These are phyloP conservation scores for Azemiops feae DNA, from an alignment of 2,113 vertebrate genomes.

Conservation along the genomic window DNA sequence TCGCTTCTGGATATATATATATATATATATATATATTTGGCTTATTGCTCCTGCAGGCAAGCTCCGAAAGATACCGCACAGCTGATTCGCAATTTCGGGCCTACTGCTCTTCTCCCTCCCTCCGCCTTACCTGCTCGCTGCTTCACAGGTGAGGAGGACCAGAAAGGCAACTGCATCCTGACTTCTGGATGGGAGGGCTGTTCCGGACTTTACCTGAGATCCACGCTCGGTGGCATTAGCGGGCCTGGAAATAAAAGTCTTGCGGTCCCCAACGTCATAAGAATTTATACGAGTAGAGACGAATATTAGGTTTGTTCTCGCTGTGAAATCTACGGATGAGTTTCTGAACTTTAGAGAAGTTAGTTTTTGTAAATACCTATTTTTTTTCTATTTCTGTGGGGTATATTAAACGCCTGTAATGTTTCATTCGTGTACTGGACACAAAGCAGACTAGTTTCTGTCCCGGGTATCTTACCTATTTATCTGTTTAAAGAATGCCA, in stretches of 20 bases:
- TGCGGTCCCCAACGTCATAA: neutral
- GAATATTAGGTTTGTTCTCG: neutral
- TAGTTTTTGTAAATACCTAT: neutral
- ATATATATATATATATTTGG: neutral
- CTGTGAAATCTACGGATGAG: neutral
- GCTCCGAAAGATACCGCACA: neutral
- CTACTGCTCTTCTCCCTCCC: neutral
- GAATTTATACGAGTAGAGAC: neutral
- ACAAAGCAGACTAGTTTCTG: neutral
- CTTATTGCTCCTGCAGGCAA: neutral
- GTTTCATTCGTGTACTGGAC: neutral
- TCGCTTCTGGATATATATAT: neutral
- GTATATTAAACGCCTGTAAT: neutral
- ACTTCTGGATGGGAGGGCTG: neutral
- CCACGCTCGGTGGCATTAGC: neutral
- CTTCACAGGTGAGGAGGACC: neutral
- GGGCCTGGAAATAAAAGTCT: neutral
- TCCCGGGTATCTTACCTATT: neutral
- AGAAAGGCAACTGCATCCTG: neutral
- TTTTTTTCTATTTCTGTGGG: neutral
- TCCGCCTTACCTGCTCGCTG: neutral
- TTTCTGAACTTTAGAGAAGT: neutral
- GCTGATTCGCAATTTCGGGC: neutral
- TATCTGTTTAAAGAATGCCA: neutral
- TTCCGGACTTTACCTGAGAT: neutral